Base-by-base conservation (phyloP, 1,140 invertebrate genomes). In the Eriocheir sinensis region DNA sequence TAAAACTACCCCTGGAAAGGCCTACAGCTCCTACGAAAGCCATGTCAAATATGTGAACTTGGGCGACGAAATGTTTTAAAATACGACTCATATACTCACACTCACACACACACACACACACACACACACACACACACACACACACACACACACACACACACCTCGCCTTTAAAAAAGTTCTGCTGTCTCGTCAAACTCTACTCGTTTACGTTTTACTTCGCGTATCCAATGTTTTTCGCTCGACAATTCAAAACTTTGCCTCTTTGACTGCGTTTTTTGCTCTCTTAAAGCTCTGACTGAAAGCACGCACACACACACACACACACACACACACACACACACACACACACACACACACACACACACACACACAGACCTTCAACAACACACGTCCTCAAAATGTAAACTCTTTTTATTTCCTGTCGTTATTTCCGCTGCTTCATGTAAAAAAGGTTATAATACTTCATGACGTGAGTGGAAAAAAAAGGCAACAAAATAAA, bases 241-340 rank as follows among this genome's bases (percentile, higher is more conserved):
- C 17, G 27, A 60, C n/a, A n/a, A n/a, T n/a, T 72, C 60, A n/a
- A n/a, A 72, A 72, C 27, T 0, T 72, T 72, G 27, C n/a, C 21
- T 72, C n/a, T 72, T 2, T n/a, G 8, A 21, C 27, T 48, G 44
- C 44, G 4, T 8, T 48, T 4, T 48, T 72, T 72, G 0, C 6
- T 72, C n/a, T 72, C 8, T 1, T 21, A 1, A 12, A 72, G 0
- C 1, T 72, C 60, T 72, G 12, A 53, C 48, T 53, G 12, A 53
- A 53, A 12, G 2, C 12, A 72, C 60, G n/a, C 60, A 72, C 12
- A 72, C 60, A 72, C 12, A 72, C 4, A 72, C 6, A 72, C 53
- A 72, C 53, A 72, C 53, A 72, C 53, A 72, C 53, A 72, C 53
- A 72, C 53, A 72, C 53, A 72, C 53, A 72, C 53, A 72, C 60